phyloP scores from a whole-genome alignment of 2,797 vertebrate species.

The Sylvia borin region DNA sequence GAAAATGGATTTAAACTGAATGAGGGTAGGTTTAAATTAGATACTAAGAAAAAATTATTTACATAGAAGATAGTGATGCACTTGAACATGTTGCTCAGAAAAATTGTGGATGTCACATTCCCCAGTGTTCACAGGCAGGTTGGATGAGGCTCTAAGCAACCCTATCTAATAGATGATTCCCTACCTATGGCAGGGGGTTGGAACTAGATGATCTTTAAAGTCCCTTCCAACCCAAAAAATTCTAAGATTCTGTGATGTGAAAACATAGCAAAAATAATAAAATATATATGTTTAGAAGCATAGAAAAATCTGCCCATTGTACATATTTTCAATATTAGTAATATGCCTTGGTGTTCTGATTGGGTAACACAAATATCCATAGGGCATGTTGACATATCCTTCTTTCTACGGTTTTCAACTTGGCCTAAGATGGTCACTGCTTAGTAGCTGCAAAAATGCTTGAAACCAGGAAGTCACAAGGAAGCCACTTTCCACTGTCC shows the following conservation, averaged over 20 bases:
- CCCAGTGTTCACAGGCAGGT: neutral
- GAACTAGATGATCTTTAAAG: neutral
- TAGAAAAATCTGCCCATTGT: neutral
- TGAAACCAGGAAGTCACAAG: neutral
- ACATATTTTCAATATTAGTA: neutral
- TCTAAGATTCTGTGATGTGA: neutral
- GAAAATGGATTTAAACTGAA: neutral
- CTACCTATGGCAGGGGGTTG: neutral
- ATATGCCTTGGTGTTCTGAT: neutral
- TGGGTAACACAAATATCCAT: neutral
- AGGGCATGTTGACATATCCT: neutral
- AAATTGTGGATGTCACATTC: neutral
- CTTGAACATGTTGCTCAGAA: neutral
- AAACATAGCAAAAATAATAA: neutral
- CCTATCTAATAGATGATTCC: fast-evolving
- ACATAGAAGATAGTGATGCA: neutral
- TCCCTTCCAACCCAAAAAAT: neutral
- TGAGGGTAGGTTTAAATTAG: neutral
- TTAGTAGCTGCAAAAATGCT: neutral
- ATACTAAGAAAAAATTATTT: neutral
- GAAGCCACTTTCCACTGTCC: neutral
- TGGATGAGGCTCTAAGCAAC: neutral
- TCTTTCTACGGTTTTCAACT: neutral
- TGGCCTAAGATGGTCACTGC: neutral
- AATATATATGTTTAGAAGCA: neutral